These are phyloP conservation scores for Dolichoris vasculosae DNA, from an alignment of 1,140 invertebrate species.

Conservation along the genomic window DNA sequence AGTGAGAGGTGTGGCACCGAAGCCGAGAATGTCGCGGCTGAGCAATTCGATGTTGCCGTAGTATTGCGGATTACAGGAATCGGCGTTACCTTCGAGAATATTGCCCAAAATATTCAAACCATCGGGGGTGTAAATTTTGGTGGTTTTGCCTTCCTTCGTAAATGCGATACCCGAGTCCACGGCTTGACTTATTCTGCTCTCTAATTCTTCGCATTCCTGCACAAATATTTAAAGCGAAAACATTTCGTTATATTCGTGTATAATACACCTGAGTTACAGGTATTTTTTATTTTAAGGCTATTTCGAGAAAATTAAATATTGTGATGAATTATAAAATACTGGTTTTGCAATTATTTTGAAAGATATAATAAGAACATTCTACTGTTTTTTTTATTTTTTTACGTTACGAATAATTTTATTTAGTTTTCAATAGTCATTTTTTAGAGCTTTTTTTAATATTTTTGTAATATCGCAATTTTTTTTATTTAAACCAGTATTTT, in stretches of 20 bases:
- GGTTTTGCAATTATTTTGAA: too few species aligned
- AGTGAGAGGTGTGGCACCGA: constrained; percentile 60
- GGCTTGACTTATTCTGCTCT: constrained; percentile 73
- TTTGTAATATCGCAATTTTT: too few species aligned
- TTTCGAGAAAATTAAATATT: too few species aligned
- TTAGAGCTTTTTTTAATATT: too few species aligned
- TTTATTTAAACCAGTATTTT: too few species aligned
- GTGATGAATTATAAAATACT: too few species aligned
- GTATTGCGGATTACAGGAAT: constrained; percentile 78
- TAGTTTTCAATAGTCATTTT: too few species aligned
- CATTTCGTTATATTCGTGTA: neutral
- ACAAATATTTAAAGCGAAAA: neutral
- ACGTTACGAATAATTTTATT: too few species aligned
- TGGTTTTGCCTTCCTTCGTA: constrained; percentile 65
- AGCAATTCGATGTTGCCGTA: constrained; percentile 75
- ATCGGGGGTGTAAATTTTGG: constrained; percentile 64
- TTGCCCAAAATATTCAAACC: constrained; percentile 79
- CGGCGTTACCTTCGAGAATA: constrained; percentile 79
- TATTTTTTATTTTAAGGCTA: too few species aligned
- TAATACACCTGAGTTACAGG: too few species aligned
- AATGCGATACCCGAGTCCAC: constrained; percentile 79
- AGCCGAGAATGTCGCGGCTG: constrained; percentile 66
- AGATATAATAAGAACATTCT: too few species aligned
- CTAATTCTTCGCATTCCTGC: constrained; percentile 64
- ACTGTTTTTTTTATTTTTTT: too few species aligned